Evolutionary conservation across 23 tunicate genomes (phyloP), one percentile per base, ranked within the genome.

Genomic region (Clavelina lepadiformis): DNA sequence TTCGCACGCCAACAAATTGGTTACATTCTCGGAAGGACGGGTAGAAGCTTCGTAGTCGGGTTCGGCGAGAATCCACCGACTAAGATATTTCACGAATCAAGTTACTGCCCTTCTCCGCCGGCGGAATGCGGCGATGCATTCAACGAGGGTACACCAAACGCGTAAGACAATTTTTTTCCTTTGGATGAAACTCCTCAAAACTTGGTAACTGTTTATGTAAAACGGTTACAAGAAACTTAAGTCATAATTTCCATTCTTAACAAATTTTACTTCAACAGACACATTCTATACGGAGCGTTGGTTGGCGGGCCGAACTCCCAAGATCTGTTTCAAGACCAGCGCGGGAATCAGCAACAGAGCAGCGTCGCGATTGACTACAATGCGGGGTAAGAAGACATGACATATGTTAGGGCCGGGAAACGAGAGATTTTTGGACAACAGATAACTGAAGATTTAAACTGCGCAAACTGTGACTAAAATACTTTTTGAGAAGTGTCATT

Each of bases 361-460:
- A 85, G 94, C 63, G 94, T 93, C 26, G 69, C 94, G 0, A 21
- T 93, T 26, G 98, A 93, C 51, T 93, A 60, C 46, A 93, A 93
- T 54, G 98, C 98, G 0, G 94, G 93, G 89, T 93, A 32, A 35
- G 86, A 26, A 66, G 19, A 19, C 27, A 49, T 67, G n/a, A 26
- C 28, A 50, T n/a, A n/a, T n/a, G n/a, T n/a, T n/a, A n/a, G n/a
- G n/a, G 18, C 23, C 18, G n/a, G n/a, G n/a, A n/a, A n/a, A n/a
- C n/a, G n/a, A n/a, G n/a, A n/a, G 0, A 31, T 29, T 19, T 31
- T 61, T 32, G 23, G 68, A 25, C 51, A 15, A 18, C 67, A 28
- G 18, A 0, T 18, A 32, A 61, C 15, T 61, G 51, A 31, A 61
- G 51, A n/a, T 29, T 32, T 32, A 15, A 15, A 20, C 24, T 0